Percentiles rank a stretch among this genome's conserved stretches.
These are phyloP conservation scores for Lydus trimaculatus DNA, from an alignment of 2,888 invertebrate species.

Conservation along the genomic window DNA sequence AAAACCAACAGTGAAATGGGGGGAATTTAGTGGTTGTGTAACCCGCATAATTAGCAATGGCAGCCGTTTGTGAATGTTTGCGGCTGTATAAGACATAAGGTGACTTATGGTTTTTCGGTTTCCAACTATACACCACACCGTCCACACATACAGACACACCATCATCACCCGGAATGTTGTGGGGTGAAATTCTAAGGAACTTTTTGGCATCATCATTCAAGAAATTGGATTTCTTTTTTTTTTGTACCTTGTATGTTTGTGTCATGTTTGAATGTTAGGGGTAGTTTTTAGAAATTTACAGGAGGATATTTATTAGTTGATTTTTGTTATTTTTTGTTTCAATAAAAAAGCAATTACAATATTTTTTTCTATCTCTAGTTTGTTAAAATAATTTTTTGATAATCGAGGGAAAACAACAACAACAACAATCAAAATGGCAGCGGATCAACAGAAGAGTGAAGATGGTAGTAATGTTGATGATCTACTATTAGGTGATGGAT, in stretches of 20 bases:
- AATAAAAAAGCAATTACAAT: background rate
- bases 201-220: background rate
- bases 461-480: conserved; percentile 34
- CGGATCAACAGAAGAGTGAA: conserved; percentile 25
- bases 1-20: background rate
- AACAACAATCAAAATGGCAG: conserved; percentile 13
- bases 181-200: background rate
- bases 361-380: conserved; percentile 17
- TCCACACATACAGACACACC: too few species aligned
- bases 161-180: too few species aligned
- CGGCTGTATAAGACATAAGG: too few species aligned
- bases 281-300: background rate
- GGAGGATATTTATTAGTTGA: background rate
- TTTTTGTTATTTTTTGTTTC: background rate
- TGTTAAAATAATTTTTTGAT: background rate
- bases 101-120: conserved; percentile 40
- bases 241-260: background rate
- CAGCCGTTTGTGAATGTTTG: too few species aligned
- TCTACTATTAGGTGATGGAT: conserved; percentile 36
- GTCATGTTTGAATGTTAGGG: background rate
- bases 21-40: conserved; percentile 21
- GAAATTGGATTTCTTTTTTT: background rate
- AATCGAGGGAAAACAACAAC: background rate
- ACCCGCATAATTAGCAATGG: conserved; percentile 45
- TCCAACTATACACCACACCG: too few species aligned